Conservation (phyloP, 2,113 vertebrate species). For the Centropristis striata region DNA sequence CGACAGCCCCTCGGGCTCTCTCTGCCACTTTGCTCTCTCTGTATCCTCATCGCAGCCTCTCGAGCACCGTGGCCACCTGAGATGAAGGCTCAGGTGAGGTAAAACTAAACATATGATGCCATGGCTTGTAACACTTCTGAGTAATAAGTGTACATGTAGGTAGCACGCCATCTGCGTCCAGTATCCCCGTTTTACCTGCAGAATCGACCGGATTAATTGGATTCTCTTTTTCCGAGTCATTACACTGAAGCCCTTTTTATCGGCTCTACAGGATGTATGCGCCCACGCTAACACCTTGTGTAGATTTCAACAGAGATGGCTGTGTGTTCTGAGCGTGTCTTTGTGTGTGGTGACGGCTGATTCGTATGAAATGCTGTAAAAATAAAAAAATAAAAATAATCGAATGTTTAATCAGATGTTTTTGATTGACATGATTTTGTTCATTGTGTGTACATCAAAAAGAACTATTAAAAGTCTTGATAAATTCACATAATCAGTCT, state of each 20-base stretch:
- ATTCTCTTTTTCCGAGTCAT: conserved; percentile 44
- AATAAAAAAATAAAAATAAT: conserved; percentile 24
- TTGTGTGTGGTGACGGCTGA: conserved; percentile 43
- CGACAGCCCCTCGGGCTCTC: conserved; percentile 9
- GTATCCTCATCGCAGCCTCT: conserved; percentile 38
- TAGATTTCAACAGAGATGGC: conserved; percentile 40
- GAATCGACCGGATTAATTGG: conserved; percentile 42
- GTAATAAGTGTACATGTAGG: conserved; percentile 26
- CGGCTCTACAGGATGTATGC: conserved; percentile 40
- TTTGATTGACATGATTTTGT: conserved; percentile 68
- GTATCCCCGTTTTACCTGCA: conserved; percentile 6
- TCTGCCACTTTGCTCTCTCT: conserved; percentile 50
- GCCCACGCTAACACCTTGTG: conserved; percentile 29
- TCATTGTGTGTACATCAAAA: conserved; percentile 70
- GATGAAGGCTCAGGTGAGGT: conserved; percentile 66
- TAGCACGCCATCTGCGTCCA: conserved; percentile 8
- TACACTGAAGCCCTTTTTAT: conserved; percentile 52
- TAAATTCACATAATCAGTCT: conserved; percentile 42
- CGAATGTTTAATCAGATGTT: conserved; percentile 66
- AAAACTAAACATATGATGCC: conserved; percentile 13
- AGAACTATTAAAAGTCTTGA: conserved; percentile 77
- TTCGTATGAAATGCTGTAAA: conserved; percentile 57
- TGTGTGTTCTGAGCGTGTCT: conserved; percentile 46
- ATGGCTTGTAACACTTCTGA: conserved; percentile 43
- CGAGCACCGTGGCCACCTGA: conserved; percentile 34